phyloP scores from a whole-genome alignment of 1,140 invertebrate genomes.

The Anoplolepis gracilipes region DNA sequence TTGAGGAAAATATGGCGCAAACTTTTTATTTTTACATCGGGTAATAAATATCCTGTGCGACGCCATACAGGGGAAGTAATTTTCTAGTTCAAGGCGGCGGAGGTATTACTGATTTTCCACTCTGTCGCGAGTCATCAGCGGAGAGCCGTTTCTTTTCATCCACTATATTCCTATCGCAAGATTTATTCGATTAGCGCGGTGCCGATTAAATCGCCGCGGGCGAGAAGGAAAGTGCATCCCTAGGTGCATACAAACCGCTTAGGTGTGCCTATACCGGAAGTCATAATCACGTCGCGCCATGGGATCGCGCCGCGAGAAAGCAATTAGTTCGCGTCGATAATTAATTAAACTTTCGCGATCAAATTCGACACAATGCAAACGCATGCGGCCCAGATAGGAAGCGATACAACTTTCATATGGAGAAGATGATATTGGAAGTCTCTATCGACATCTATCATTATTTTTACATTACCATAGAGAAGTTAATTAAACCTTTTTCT shows the following conservation, averaged over 20 bases:
- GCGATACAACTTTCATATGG: slow-evolving; percentile 35
- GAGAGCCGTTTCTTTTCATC: slow-evolving; percentile 40
- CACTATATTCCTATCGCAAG: slow-evolving; percentile 23
- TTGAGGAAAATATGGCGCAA: slow-evolving; percentile 1
- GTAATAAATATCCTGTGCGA: slow-evolving; percentile 39
- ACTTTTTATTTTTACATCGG: slow-evolving; percentile 29
- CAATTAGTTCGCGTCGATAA: slow-evolving; percentile 69
- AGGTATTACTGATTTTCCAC: slow-evolving; percentile 38
- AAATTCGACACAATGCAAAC: slow-evolving; percentile 48
- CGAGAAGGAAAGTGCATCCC: slow-evolving; percentile 47
- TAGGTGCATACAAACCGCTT: slow-evolving; percentile 20
- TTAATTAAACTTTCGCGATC: slow-evolving; percentile 73
- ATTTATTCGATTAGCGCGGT: slow-evolving; percentile 47
- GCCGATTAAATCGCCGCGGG: slow-evolving; percentile 44
- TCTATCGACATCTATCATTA: slow-evolving; percentile 47
- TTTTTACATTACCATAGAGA: slow-evolving; percentile 17
- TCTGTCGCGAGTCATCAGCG: slow-evolving; percentile 31
- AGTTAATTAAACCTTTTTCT: slow-evolving; percentile 39
- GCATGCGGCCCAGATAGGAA: neutral
- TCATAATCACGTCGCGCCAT: slow-evolving; percentile 47
- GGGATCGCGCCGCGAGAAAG: slow-evolving; percentile 50
- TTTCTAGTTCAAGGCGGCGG: slow-evolving; percentile 43
- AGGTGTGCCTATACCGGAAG: slow-evolving; percentile 51
- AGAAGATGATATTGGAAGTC: neutral
- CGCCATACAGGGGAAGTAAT: slow-evolving; percentile 47